A percentile compares a stretch with the other conserved stretches of the same genome.
Evolutionary conservation across 1,140 invertebrate genomes (phyloP).

Genomic region (Eciton burchellii): DNA sequence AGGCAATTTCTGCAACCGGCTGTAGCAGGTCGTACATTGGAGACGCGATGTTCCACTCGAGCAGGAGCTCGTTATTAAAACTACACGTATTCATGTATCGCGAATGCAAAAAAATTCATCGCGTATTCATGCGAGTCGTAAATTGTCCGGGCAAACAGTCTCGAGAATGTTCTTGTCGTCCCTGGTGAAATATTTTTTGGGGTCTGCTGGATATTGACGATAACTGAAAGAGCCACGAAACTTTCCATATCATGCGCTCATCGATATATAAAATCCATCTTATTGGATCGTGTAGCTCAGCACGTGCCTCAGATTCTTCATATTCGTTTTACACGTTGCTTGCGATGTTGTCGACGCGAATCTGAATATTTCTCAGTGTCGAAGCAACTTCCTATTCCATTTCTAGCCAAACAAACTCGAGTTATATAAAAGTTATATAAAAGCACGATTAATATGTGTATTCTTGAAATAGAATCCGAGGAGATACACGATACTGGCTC

Average conservation of each 20-base stretch:
- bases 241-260: background rate
- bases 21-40: background rate
- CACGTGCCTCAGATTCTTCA: background rate
- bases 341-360: background rate
- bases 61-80: background rate
- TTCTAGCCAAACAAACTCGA: background rate
- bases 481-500: background rate
- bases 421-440: background rate
- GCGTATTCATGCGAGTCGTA: background rate
- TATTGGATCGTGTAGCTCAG: background rate
- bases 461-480: background rate
- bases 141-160: background rate
- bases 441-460: background rate
- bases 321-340: background rate
- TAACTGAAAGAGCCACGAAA: background rate
- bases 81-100: background rate
- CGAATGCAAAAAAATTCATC: constrained; percentile 5
- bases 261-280: constrained; percentile 42
- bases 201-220: constrained; percentile 3
- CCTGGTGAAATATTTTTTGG: background rate
- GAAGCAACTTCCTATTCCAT: background rate
- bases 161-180: background rate
- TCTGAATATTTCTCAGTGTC: background rate
- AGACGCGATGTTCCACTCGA: background rate
- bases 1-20: background rate